Evolutionary conservation across 2,888 invertebrate genomes (phyloP), one percentile per base, ranked within the genome.

Genomic region (Alloplasta piceator): DNA sequence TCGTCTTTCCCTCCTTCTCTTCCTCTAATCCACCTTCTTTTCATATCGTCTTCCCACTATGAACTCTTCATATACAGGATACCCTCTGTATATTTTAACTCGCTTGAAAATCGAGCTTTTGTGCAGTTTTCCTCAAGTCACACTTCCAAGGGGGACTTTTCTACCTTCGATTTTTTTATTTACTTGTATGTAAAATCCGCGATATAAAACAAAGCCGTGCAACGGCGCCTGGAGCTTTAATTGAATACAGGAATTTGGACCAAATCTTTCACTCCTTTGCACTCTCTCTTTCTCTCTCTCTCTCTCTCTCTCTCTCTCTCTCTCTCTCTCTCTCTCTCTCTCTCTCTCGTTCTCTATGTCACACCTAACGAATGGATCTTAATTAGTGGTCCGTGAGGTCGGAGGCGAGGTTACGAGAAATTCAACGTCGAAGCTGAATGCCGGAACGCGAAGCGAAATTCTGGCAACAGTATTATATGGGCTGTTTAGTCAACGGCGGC

Each of bases 361-460:
- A 43, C 48, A 52, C 50, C 63, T 50, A 50, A 43, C 58, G 72
- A 71, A 78, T 64, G 64, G 81, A 81, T 82, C 82, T 82, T 83
- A 81, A 84, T 82, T 82, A 84, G 81, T 68, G 79, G 79, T 66
- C 52, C 70, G 74, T 63, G 68, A 68, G 55, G 41, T 60, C 14
- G 55, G 48, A 52, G 56, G 38, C 38, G 52, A 60, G 60, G 67
- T 50, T 66, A 76, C 72, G 76, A 48, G 60, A 60, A 50, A 72
- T 61, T 72, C 71, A 60, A n/a, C 36, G 72, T 52, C 72, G 70
- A 74, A 52, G 50, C 61, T 16, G 70, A 66, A 72, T 66, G 52
- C 43, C 36, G 41, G 43, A 41, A 26, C 26, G 3, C 3, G 26
- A 26, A 26, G 26, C 26, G 26, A 26, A 26, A 2, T 26, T 26